Evolutionary conservation across 1,140 invertebrate species (phyloP).

Genomic region (Anagrus nilaparvatae): DNA sequence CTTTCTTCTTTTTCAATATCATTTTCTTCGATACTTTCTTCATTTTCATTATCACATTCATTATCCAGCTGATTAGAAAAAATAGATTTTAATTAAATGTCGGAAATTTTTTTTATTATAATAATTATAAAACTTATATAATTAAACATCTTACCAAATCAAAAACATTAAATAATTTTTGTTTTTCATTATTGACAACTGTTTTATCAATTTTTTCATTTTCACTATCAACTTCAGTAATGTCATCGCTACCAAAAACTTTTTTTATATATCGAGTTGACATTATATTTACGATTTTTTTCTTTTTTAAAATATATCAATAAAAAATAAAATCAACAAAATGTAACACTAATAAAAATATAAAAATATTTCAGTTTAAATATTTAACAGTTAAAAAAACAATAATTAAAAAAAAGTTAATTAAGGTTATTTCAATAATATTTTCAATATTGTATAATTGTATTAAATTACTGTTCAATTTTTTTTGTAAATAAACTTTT

Average conservation of each 20-base stretch:
- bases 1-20: conserved; percentile 3
- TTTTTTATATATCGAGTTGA: conserved; percentile 14
- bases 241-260: conserved; percentile 6
- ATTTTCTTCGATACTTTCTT: conserved; percentile 1
- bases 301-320: background rate
- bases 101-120: background rate
- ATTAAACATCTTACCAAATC: conserved; percentile 10
- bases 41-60: background rate
- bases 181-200: background rate
- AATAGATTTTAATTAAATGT: conserved; percentile 12
- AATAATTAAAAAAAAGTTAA: background rate
- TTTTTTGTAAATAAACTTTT: background rate
- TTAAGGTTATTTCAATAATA: background rate
- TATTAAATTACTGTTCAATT: no score
- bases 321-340: background rate
- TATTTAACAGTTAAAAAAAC: background rate
- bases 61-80: conserved; percentile 8
- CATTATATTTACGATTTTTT: conserved; percentile 7
- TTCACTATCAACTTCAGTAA: background rate
- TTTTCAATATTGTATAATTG: no score
- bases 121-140: background rate
- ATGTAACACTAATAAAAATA: background rate
- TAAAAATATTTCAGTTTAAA: background rate
- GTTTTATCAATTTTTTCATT: conserved; percentile 1
- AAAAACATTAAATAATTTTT: conserved; percentile 15